A percentile compares a stretch with the other conserved stretches of the same genome.
Evolutionary conservation across 2,888 invertebrate species (phyloP).

Genomic region (Heteromurus nitidus): DNA sequence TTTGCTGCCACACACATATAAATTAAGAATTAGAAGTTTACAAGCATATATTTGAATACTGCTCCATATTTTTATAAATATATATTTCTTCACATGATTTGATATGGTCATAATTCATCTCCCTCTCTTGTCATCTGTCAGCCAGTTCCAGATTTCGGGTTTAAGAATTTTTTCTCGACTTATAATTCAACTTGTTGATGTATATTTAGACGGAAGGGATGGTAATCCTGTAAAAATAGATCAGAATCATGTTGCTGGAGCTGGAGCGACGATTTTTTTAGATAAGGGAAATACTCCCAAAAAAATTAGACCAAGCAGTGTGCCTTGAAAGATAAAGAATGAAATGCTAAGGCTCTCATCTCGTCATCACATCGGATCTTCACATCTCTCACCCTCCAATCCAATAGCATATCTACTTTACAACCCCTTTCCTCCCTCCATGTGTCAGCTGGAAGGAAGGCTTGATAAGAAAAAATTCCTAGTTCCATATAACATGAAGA

Average conservation of each 20-base stretch:
- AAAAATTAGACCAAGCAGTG: too few relatives aligned
- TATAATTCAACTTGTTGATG: neutral
- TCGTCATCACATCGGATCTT: conserved; percentile 51
- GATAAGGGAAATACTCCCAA: too few relatives aligned
- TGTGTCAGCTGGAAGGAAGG: conserved; percentile 1
- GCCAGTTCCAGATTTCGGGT: neutral
- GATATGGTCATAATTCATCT: conserved; percentile 47
- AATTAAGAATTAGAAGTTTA: conserved; percentile 9
- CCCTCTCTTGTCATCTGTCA: conserved; percentile 44
- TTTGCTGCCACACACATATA: conserved; percentile 22
- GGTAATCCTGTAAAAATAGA: conserved; percentile 40
- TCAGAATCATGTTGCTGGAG: conserved; percentile 44
- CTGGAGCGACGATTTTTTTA: too few relatives aligned
- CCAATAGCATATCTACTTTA: conserved; percentile 7
- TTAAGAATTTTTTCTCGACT: neutral
- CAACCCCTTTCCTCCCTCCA: conserved; percentile 39
- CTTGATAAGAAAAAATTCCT: conserved; percentile 42
- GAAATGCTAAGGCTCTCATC: too few relatives aligned
- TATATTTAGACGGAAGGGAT: conserved; percentile 12
- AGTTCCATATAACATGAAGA: too few relatives aligned
- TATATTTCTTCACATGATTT: conserved; percentile 14
- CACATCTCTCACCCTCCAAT: conserved; percentile 20
- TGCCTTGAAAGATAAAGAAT: too few relatives aligned
- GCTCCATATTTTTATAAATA: too few relatives aligned
- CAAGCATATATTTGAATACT: too few relatives aligned